Evolutionary conservation across 2,113 vertebrate species (phyloP).

Genomic region (Noctilio leporinus): DNA sequence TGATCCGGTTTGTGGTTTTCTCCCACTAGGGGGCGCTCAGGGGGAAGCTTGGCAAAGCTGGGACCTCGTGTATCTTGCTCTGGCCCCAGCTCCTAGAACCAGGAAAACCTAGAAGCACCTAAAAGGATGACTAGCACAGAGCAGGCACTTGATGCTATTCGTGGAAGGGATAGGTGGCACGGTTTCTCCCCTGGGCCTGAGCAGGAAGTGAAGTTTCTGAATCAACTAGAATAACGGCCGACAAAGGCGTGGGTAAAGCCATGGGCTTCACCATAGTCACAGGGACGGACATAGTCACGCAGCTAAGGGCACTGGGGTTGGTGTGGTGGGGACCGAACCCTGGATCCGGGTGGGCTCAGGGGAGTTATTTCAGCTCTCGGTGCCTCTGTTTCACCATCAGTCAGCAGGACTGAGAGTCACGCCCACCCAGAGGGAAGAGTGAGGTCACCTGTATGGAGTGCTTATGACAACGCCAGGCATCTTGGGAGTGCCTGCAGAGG

Average conservation of each 20-base stretch:
- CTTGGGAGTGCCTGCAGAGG: background rate
- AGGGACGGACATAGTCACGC: background rate
- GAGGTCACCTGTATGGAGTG: accelerated
- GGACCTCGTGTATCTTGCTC: background rate
- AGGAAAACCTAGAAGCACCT: background rate
- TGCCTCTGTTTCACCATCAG: background rate
- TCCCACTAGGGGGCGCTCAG: background rate
- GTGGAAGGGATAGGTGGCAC: too few species aligned
- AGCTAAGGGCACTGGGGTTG: accelerated
- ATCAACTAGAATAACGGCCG: accelerated
- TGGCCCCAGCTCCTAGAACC: too few species aligned
- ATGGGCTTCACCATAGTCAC: accelerated
- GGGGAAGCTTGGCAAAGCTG: accelerated
- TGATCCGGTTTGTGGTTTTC: background rate
- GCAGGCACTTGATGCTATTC: background rate
- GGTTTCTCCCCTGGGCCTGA: background rate
- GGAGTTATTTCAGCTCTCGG: background rate
- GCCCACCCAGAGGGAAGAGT: accelerated
- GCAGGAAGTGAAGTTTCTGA: background rate
- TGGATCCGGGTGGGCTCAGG: background rate
- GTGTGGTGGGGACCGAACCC: background rate
- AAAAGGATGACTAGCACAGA: accelerated
- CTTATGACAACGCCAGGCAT: accelerated
- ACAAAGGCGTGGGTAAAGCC: accelerated
- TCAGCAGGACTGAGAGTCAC: background rate